Conservation (phyloP, 2,888 invertebrate species). For the Drosophila mimetica region DNA sequence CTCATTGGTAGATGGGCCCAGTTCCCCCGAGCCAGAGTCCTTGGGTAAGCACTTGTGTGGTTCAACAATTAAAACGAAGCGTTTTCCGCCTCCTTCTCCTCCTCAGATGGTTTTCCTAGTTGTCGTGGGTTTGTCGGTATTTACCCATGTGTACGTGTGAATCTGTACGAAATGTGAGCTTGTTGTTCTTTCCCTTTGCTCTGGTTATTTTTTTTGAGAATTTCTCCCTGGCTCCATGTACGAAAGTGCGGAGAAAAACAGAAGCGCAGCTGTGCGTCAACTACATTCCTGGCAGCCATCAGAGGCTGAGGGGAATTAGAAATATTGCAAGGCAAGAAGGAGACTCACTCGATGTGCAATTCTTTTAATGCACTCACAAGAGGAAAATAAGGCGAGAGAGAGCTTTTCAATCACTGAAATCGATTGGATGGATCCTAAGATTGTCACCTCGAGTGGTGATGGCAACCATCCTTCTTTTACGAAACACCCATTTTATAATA, state of each 20-base stretch:
- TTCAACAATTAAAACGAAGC: slow-evolving; percentile 70
- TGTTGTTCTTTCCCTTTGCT: slow-evolving; percentile 41
- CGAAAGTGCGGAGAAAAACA: slow-evolving; percentile 4
- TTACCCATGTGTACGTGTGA: slow-evolving; percentile 71
- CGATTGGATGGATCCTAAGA: background rate
- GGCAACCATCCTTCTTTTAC: background rate
- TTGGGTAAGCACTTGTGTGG: slow-evolving; percentile 72
- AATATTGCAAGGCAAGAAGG: slow-evolving; percentile 20
- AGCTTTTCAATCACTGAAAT: slow-evolving; percentile 9
- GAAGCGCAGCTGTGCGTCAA: slow-evolving; percentile 45
- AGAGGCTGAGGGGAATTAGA: slow-evolving; percentile 32
- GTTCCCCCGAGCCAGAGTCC: slow-evolving; percentile 5
- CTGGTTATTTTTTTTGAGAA: background rate
- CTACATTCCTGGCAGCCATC: slow-evolving; percentile 42
- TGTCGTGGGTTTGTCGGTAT: slow-evolving; percentile 54
- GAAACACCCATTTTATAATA: background rate
- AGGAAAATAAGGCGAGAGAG: background rate
- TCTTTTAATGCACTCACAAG: slow-evolving; percentile 19
- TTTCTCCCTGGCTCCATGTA: background rate
- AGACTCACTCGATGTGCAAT: slow-evolving; percentile 21
- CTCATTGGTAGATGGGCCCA: slow-evolving; percentile 18
- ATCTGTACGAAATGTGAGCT: slow-evolving; percentile 55
- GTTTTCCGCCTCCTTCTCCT: slow-evolving; percentile 27
- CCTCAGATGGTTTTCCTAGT: slow-evolving; percentile 4
- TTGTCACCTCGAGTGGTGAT: slow-evolving; percentile 1